A percentile compares a stretch with the other conserved stretches of the same genome.
Evolutionary conservation across 2,113 vertebrate species (phyloP).

Genomic region (Arenaria interpres): DNA sequence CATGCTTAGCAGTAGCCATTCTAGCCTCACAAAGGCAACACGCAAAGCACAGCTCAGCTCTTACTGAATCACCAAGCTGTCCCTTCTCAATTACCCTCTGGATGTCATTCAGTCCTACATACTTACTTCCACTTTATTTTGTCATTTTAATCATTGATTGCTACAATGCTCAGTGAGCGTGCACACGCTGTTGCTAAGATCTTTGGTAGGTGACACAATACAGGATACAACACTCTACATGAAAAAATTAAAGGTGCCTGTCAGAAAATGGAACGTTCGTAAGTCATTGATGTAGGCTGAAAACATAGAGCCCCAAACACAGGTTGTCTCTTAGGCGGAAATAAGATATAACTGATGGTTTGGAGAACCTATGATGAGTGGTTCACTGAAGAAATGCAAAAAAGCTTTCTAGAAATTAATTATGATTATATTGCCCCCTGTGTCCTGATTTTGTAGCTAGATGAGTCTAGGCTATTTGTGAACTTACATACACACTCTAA

Average conservation of each 20-base stretch:
- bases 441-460: background rate
- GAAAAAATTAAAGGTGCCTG: background rate
- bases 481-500: background rate
- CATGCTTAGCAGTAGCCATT: background rate
- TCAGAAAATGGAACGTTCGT: background rate
- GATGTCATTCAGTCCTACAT: background rate
- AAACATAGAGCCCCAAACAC: background rate
- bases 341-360: background rate
- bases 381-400: background rate
- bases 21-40: background rate
- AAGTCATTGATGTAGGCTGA: background rate
- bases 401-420: background rate
- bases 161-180: background rate
- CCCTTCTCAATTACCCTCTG: background rate
- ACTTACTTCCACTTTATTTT: background rate
- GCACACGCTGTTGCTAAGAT: background rate
- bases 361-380: background rate
- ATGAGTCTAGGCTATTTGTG: background rate
- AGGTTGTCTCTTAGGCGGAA: background rate
- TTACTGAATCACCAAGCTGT: background rate
- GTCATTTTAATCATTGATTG: background rate
- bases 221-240: background rate
- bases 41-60: background rate
- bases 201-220: background rate
- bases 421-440: background rate